Base-by-base conservation (phyloP, 2,888 invertebrate genomes). In the Nymphalis polychloros region DNA sequence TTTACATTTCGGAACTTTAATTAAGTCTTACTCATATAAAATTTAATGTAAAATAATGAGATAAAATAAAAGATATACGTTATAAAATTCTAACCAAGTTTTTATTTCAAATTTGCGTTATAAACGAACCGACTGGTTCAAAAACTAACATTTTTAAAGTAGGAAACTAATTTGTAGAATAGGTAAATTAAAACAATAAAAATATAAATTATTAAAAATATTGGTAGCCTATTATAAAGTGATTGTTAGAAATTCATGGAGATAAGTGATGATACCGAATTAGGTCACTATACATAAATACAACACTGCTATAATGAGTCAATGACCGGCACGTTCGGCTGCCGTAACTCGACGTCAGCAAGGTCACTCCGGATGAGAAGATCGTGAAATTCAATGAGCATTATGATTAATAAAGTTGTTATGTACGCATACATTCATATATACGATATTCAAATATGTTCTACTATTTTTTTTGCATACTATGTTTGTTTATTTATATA, bases 211-310 rank as follows among this genome's bases (percentile, higher is more conserved):
- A 50, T 50, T 50, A n/a, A 50, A 50, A 50, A 50, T 8, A 20
- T 50, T 8, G 8, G 20, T 50, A 19, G 8, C 19, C 50, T 19
- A 50, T 48, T 48, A 52, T 27, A 27, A 10, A 27, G 17, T 53
- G 19, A 57, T 41, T 41, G 57, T 57, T 20, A 57, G 57, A 41
- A 8, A 31, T 31, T 55, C 35, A 57, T 41, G 19, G 41, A 41
- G 57, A 57, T 57, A 61, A 62, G 10, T 55, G 23, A 62, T 48
- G 55, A 55, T 53, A 16, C 41, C 31, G 31, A 89, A 87, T 83
- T 88, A 79, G 88, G 87, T 87, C 88, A 84, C 77, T 78, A 79
- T 81, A 82, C 80, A 77, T 81, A 84, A 84, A 83, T 81, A 83
- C 83, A 83, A 82, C 84, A 76, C 59, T 59, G 69, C 70, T 68